These are phyloP conservation scores for Grallaria varia DNA, from an alignment of 2,113 vertebrate genomes.

Conservation along the genomic window DNA sequence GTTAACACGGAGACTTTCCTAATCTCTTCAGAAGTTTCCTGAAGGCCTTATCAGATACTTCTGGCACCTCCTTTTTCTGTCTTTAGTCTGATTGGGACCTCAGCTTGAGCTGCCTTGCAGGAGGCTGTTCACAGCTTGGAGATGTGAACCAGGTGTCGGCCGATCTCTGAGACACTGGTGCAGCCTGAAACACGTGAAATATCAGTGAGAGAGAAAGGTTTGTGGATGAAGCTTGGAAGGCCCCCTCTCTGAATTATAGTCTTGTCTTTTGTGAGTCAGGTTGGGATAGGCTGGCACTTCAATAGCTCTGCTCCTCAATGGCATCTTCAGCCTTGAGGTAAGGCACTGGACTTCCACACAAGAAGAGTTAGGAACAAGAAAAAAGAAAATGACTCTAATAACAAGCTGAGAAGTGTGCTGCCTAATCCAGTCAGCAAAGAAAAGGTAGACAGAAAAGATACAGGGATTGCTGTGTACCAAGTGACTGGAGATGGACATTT, in stretches of 20 bases:
- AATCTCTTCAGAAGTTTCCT: neutral
- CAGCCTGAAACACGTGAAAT: slow-evolving; percentile 31
- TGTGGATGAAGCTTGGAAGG: neutral
- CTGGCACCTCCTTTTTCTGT: neutral
- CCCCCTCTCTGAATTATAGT: neutral
- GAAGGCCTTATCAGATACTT: neutral
- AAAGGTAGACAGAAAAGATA: neutral
- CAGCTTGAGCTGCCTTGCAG: neutral
- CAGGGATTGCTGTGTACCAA: neutral
- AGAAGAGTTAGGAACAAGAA: neutral
- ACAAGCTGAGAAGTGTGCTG: neutral
- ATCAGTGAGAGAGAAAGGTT: neutral
- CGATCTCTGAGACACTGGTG: neutral
- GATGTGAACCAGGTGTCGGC: slow-evolving; percentile 24
- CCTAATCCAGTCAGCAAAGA: neutral
- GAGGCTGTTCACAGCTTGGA: slow-evolving; percentile 24
- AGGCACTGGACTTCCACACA: fast-evolving
- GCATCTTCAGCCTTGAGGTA: neutral
- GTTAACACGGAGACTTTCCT: neutral
- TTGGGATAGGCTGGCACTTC: neutral
- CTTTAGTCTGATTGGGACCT: neutral
- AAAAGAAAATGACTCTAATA: neutral
- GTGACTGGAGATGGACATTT: neutral
- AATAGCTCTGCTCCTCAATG: neutral
- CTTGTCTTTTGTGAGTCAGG: neutral